These are phyloP conservation scores for Cephus pygmeus DNA, from an alignment of 2,888 invertebrate species.

Conservation along the genomic window DNA sequence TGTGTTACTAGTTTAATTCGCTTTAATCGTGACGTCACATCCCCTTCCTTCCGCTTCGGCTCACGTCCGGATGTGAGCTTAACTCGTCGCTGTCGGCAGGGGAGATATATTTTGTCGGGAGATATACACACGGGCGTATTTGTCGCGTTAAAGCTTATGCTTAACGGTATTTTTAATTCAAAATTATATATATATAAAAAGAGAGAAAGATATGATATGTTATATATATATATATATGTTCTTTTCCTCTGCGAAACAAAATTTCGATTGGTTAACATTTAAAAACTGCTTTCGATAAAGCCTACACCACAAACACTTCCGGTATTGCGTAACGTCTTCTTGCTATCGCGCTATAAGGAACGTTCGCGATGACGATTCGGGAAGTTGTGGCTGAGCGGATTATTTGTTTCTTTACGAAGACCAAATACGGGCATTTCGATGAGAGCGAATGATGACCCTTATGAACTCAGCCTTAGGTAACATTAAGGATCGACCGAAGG, in stretches of 20 bases:
- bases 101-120: slow-evolving; percentile 16
- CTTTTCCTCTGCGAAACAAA: background rate
- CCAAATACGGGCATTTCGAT: background rate
- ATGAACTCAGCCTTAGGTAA: background rate
- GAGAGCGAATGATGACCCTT: background rate
- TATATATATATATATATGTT: no score
- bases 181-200: no score
- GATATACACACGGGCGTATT: slow-evolving; percentile 15
- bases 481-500: background rate
- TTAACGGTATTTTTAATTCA: background rate
- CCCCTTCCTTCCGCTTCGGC: slow-evolving; percentile 63
- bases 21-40: slow-evolving; percentile 62
- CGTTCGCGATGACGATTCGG: background rate
- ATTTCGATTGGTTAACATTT: background rate
- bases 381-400: background rate
- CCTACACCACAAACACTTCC: background rate
- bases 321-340: background rate
- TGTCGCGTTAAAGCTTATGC: background rate
- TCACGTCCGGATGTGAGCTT: slow-evolving; percentile 62
- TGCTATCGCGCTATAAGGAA: background rate
- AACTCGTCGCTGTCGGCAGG: slow-evolving; percentile 43
- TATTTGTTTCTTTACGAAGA: background rate
- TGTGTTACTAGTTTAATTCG: slow-evolving; percentile 55
- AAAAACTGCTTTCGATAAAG: background rate
- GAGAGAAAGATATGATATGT: no score